Evolutionary conservation across 2,888 invertebrate species (phyloP).

Genomic region (Eupithecia inturbata): DNA sequence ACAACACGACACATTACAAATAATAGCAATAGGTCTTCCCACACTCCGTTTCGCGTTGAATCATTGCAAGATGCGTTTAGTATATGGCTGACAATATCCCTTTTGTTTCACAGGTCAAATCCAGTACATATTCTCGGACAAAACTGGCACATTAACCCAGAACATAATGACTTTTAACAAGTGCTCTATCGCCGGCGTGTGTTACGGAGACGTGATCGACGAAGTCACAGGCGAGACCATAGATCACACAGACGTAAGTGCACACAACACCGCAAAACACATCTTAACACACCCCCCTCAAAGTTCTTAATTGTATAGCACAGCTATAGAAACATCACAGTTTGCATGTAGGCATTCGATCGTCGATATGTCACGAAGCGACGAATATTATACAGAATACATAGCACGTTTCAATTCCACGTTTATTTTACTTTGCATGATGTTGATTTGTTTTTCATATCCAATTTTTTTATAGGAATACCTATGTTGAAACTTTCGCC

Average conservation of each 20-base stretch:
- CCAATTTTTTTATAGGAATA: conserved; percentile 24
- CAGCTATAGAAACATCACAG: conserved; percentile 46
- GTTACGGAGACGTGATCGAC: conserved; percentile 96
- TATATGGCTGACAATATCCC: not conserved
- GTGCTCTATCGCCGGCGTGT: conserved; percentile 96
- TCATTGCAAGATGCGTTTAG: not conserved
- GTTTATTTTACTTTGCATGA: conserved; percentile 63
- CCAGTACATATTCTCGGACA: conserved; percentile 99
- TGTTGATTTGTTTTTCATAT: conserved; percentile 51
- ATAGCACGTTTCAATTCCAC: conserved; percentile 55
- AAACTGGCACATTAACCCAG: conserved; percentile 99
- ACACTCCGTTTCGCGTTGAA: not conserved
- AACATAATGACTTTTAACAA: conserved; percentile 99
- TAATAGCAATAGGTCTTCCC: not conserved
- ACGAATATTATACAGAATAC: conserved; percentile 41
- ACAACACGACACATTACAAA: too few species aligned
- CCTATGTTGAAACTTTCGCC: conserved; percentile 50
- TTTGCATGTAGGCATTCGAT: conserved; percentile 58
- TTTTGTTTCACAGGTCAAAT: conserved; percentile 89
- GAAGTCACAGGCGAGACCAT: conserved; percentile 93
- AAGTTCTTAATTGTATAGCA: conserved; percentile 41
- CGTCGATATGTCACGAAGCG: conserved; percentile 45
- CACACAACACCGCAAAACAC: conserved; percentile 18
- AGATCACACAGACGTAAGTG: conserved; percentile 92
- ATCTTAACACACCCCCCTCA: conserved; percentile 11